Percentiles rank a stretch among this genome's conserved stretches.
These are phyloP conservation scores for Oreamnos americanus DNA, from an alignment of 2,113 vertebrate genomes.

Conservation along the genomic window DNA sequence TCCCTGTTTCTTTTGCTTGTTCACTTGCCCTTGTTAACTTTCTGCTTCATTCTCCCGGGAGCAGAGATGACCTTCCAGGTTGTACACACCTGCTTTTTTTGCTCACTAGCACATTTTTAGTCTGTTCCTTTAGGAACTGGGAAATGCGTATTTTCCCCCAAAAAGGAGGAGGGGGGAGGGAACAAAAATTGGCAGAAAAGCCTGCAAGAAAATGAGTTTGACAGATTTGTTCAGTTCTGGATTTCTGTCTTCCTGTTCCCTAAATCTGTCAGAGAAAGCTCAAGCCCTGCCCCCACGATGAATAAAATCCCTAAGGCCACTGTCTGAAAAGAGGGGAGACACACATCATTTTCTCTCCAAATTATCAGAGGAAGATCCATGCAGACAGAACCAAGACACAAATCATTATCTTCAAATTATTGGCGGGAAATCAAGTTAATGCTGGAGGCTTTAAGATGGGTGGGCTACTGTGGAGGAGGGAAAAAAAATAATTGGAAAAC, in stretches of 20 bases:
- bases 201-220: slow-evolving; percentile 61
- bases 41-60: not conserved
- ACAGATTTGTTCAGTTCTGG: slow-evolving; percentile 61
- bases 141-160: not conserved
- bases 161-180: not conserved
- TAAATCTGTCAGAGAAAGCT: slow-evolving; percentile 42
- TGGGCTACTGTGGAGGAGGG: slow-evolving; percentile 34
- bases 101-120: slow-evolving; percentile 15
- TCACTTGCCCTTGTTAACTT: not conserved
- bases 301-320: slow-evolving; percentile 56
- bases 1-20: not conserved
- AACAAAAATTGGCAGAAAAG: slow-evolving; percentile 47
- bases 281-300: not conserved
- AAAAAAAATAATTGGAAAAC: slow-evolving; percentile 56
- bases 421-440: slow-evolving; percentile 58
- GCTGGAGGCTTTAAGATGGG: slow-evolving; percentile 51
- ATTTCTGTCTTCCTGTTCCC: slow-evolving; percentile 46
- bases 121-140: not conserved
- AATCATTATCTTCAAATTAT: slow-evolving; percentile 66
- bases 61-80: not conserved
- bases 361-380: slow-evolving; percentile 37
- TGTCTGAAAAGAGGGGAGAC: slow-evolving; percentile 12
- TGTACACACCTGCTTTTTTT: slow-evolving; percentile 48
- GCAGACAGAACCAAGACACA: slow-evolving; percentile 43
- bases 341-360: slow-evolving; percentile 34